phyloP scores from a whole-genome alignment of 2,113 vertebrate genomes.

The Oncorhynchus masou region DNA sequence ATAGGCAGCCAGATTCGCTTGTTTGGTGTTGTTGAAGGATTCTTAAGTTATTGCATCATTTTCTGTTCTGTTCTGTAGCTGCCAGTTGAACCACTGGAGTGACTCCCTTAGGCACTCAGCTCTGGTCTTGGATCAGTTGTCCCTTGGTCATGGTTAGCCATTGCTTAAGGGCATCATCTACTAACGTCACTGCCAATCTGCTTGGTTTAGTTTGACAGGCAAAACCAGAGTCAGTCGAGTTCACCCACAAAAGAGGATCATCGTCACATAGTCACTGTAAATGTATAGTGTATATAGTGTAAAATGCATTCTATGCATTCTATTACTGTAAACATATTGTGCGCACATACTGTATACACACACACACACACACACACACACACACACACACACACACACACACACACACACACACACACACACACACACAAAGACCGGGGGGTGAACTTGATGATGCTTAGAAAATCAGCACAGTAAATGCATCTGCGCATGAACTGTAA shows the following conservation, averaged over 20 bases:
- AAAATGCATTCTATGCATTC: neutral
- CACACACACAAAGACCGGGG: neutral
- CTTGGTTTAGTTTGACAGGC: too few relatives aligned
- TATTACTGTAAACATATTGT: neutral
- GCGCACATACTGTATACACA: neutral
- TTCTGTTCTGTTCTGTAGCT: too few relatives aligned
- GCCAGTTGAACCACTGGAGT: too few relatives aligned
- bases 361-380: neutral
- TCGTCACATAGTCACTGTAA: neutral
- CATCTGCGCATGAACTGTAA: slow-evolving; percentile 27
- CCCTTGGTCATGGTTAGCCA: neutral
- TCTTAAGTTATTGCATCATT: too few relatives aligned
- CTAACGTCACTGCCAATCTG: neutral
- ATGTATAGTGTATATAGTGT: neutral
- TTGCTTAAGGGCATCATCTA: neutral
- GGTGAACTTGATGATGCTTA: slow-evolving; percentile 40
- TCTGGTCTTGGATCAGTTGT: neutral
- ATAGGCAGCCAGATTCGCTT: too few relatives aligned
- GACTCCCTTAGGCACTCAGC: neutral
- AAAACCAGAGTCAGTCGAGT: too few relatives aligned
- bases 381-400: neutral
- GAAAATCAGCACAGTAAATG: slow-evolving; percentile 40
- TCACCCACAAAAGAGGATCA: neutral
- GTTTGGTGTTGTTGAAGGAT: too few relatives aligned
- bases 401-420: neutral